Percentiles rank a stretch among this genome's conserved stretches.
Evolutionary conservation across 2,797 vertebrate genomes (phyloP).

Genomic region (Dryobates pubescens): DNA sequence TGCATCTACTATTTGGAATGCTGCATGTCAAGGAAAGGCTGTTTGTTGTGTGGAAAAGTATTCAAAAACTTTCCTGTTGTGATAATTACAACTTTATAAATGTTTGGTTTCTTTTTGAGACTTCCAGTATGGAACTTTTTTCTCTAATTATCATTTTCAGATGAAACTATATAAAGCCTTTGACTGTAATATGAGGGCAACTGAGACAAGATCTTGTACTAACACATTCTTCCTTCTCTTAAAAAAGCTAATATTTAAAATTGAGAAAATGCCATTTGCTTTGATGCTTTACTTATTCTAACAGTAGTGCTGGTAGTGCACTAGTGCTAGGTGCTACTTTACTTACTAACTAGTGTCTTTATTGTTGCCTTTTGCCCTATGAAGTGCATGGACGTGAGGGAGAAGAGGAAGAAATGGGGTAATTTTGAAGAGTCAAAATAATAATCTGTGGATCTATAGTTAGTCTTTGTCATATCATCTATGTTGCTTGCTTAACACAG

Average conservation of each 20-base stretch:
- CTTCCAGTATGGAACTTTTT: background rate
- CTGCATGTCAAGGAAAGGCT: background rate
- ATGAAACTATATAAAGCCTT: background rate
- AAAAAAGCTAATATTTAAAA: rapidly evolving
- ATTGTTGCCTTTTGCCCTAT: background rate
- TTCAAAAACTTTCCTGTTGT: background rate
- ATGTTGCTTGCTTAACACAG: background rate
- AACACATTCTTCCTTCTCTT: background rate
- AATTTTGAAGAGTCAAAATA: background rate
- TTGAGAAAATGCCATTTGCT: background rate
- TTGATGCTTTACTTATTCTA: background rate
- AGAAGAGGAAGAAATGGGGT: background rate
- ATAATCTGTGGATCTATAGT: background rate
- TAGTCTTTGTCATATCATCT: background rate
- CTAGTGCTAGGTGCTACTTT: background rate
- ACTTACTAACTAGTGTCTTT: background rate
- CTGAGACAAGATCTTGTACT: background rate
- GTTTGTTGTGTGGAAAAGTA: background rate
- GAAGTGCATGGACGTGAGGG: background rate
- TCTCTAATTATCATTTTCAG: background rate
- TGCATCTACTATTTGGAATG: background rate
- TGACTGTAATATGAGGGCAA: background rate
- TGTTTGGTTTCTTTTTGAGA: background rate
- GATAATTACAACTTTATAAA: background rate
- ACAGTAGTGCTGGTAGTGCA: too few species aligned